phyloP scores from a whole-genome alignment of 2,113 vertebrate species.

The Dendropsophus ebraccatus region DNA sequence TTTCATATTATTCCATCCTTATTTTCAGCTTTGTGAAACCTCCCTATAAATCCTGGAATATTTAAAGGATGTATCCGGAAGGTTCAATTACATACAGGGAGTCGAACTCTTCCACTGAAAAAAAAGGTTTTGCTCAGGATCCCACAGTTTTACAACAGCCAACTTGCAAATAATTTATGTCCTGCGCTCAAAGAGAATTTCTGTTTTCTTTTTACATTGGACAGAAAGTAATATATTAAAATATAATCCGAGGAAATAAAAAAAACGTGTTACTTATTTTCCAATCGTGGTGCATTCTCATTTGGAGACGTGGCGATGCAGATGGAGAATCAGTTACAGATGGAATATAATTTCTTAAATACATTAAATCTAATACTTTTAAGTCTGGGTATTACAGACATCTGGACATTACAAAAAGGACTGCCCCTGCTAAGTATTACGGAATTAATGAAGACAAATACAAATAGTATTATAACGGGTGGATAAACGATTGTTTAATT shows the following conservation, averaged over 20 bases:
- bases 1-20: constrained; percentile 14
- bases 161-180: constrained; percentile 54
- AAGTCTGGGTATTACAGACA: constrained; percentile 56
- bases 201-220: constrained; percentile 58
- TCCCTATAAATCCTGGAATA: constrained; percentile 37
- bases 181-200: constrained; percentile 52
- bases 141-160: constrained; percentile 46
- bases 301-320: constrained; percentile 48
- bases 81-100: constrained; percentile 51
- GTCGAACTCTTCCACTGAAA: constrained; percentile 38
- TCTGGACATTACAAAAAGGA: constrained; percentile 58
- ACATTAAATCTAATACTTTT: constrained; percentile 59
- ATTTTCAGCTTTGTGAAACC: constrained; percentile 20
- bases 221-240: constrained; percentile 59
- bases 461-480: constrained; percentile 36
- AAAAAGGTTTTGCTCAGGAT: constrained; percentile 48
- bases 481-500: constrained; percentile 47
- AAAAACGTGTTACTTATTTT: constrained; percentile 60
- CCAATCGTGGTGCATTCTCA: constrained; percentile 48
- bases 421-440: constrained; percentile 49
- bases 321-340: constrained; percentile 58
- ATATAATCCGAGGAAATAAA: constrained; percentile 60
- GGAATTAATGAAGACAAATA: constrained; percentile 57
- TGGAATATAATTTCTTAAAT: constrained; percentile 59
- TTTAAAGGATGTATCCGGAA: constrained; percentile 46